Percentiles rank a stretch among this genome's conserved stretches.
These are phyloP conservation scores for Pipra filicauda DNA, from an alignment of 2,113 vertebrate genomes.

Conservation along the genomic window DNA sequence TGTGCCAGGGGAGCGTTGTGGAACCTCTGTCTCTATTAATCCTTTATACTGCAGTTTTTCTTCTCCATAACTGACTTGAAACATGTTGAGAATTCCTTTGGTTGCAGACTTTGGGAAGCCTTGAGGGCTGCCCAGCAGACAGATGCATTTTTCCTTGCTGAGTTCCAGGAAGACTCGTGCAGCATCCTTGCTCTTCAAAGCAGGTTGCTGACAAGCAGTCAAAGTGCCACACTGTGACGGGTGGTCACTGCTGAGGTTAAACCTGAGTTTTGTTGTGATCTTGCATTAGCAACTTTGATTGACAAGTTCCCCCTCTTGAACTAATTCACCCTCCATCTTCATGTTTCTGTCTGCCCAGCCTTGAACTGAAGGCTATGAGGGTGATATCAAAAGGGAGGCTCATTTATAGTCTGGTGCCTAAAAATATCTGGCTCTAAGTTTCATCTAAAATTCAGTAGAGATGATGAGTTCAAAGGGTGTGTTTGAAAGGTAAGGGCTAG, in stretches of 20 bases:
- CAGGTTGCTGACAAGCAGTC: not conserved
- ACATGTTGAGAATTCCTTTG: not conserved
- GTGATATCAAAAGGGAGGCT: not conserved
- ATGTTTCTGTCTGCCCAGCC: slow-evolving; percentile 1
- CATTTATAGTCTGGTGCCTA: not conserved
- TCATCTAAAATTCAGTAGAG: slow-evolving; percentile 8
- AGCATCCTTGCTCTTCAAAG: not conserved
- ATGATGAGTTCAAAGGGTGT: not conserved
- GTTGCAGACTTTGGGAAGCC: not conserved
- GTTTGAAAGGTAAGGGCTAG: not conserved
- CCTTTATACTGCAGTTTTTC: not conserved
- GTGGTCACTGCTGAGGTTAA: slow-evolving; percentile 34
- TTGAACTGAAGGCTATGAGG: not conserved
- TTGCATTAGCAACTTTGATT: slow-evolving; percentile 37
- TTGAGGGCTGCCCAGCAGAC: not conserved
- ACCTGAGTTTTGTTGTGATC: not conserved
- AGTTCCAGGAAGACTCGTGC: not conserved
- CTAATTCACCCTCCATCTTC: not conserved
- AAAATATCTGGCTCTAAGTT: slow-evolving; percentile 12
- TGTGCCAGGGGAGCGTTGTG: not conserved
- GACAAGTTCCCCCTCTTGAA: not conserved
- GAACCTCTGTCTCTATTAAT: not conserved
- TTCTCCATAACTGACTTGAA: not conserved
- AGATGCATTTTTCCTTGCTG: not conserved
- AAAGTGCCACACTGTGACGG: not conserved